These are phyloP conservation scores for Haliaeetus leucogaster DNA, from an alignment of 2,113 vertebrate species.

Conservation along the genomic window DNA sequence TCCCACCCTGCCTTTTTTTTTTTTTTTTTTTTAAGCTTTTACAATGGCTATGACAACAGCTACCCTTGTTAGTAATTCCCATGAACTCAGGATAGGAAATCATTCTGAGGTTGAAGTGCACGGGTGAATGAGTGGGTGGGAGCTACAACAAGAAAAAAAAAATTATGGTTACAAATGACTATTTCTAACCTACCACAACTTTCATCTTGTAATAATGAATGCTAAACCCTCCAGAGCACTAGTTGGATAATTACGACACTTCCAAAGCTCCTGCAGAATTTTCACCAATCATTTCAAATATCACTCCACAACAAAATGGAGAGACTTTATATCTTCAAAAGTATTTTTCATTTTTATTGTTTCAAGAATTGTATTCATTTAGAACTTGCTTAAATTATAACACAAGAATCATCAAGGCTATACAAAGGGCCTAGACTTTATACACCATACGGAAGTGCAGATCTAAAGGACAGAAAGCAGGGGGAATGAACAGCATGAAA, in stretches of 20 bases:
- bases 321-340: background rate
- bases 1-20: background rate
- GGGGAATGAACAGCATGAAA: background rate
- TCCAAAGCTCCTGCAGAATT: constrained; percentile 4
- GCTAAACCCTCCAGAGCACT: background rate
- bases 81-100: constrained; percentile 60
- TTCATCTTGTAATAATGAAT: constrained; percentile 51
- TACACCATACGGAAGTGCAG: background rate
- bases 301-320: background rate
- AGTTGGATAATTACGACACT: constrained; percentile 4
- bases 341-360: background rate
- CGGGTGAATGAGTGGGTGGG: constrained; percentile 50
- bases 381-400: background rate
- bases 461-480: background rate
- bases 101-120: constrained; percentile 43
- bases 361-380: background rate
- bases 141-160: background rate
- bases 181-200: constrained; percentile 38
- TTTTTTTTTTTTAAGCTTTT: background rate
- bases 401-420: background rate
- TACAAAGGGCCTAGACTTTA: background rate
- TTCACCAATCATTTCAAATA: background rate
- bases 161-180: constrained; percentile 39
- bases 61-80: constrained; percentile 63
- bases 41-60: constrained; percentile 46